These are phyloP conservation scores for Propsilocerus akamusi DNA, from an alignment of 1,140 invertebrate species.

Conservation along the genomic window DNA sequence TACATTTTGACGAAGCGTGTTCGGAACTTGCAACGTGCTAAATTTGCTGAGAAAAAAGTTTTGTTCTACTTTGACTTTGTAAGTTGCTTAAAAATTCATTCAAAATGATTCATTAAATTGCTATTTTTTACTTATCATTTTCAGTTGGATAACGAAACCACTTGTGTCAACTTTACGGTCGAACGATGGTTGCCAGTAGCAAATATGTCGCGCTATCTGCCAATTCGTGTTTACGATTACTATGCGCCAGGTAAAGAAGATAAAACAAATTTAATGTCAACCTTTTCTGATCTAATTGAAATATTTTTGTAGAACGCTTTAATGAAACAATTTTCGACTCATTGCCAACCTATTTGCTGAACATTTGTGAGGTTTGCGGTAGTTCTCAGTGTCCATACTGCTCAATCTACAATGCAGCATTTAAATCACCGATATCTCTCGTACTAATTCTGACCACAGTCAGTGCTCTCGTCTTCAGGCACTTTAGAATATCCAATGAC, in stretches of 20 bases:
- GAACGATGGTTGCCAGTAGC: slow-evolving; percentile 92
- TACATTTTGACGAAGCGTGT: slow-evolving; percentile 61
- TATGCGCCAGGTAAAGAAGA: slow-evolving; percentile 70
- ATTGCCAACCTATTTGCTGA: slow-evolving; percentile 68
- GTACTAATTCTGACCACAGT: slow-evolving; percentile 6
- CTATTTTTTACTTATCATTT: slow-evolving; percentile 9
- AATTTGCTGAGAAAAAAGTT: slow-evolving; percentile 63
- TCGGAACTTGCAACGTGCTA: slow-evolving; percentile 63
- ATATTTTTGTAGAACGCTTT: slow-evolving; percentile 60
- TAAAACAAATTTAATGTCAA: slow-evolving; percentile 5
- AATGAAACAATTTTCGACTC: slow-evolving; percentile 88
- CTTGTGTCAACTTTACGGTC: slow-evolving; percentile 81
- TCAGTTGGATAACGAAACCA: slow-evolving; percentile 59
- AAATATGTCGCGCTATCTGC: slow-evolving; percentile 85
- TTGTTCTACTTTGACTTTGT: slow-evolving; percentile 92
- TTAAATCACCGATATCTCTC: slow-evolving; percentile 10
- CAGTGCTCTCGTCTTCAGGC: slow-evolving; percentile 4
- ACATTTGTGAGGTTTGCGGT: slow-evolving; percentile 96
- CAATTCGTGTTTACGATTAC: slow-evolving; percentile 85
- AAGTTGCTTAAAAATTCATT: slow-evolving; percentile 25
- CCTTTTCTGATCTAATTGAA: not conserved
- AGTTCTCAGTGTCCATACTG: slow-evolving; percentile 96
- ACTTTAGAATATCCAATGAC: slow-evolving; percentile 13
- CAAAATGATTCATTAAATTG: not conserved
- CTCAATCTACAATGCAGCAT: slow-evolving; percentile 63